A percentile compares a stretch with the other conserved stretches of the same genome.
Conservation (phyloP, 1,140 invertebrate species). For the Coboldia fuscipes region DNA sequence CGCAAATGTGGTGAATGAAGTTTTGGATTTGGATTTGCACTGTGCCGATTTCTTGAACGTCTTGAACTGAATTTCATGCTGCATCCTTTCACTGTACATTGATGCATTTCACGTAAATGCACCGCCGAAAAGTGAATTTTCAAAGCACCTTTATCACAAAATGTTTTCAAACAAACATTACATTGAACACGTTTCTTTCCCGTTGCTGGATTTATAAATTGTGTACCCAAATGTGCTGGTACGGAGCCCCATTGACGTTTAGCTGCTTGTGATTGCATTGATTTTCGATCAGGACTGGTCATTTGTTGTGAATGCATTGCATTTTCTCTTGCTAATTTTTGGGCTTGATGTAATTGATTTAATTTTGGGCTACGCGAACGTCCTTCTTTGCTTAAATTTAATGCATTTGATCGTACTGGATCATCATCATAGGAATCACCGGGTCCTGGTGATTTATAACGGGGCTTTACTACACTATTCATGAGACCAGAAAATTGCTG, state of each 20-base stretch:
- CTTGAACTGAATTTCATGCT: constrained; percentile 99
- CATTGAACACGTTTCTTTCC: constrained; percentile 95
- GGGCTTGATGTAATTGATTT: neutral
- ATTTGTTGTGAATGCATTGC: constrained; percentile 5
- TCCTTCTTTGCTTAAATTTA: constrained; percentile 38
- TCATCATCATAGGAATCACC: neutral
- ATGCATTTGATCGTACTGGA: constrained; percentile 15
- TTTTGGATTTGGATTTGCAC: constrained; percentile 96
- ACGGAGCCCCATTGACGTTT: constrained; percentile 78
- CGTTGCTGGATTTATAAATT: constrained; percentile 76
- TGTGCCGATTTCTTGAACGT: constrained; percentile 86
- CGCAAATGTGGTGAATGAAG: constrained; percentile 85
- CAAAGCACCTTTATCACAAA: constrained; percentile 97
- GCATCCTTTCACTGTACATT: constrained; percentile 95
- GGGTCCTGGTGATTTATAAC: neutral
- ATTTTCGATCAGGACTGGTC: constrained; percentile 34
- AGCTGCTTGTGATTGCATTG: constrained; percentile 65
- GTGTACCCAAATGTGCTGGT: constrained; percentile 69
- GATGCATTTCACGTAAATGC: constrained; percentile 97
- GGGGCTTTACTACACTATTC: neutral
- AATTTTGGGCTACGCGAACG: constrained; percentile 7
- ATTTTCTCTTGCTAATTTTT: constrained; percentile 4
- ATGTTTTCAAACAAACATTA: constrained; percentile 95
- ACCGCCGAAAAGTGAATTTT: constrained; percentile 99
- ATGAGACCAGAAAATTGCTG: constrained; percentile 15